Evolutionary conservation across 1,140 invertebrate genomes (phyloP), one percentile per base, ranked within the genome.

Genomic region (Vanessa atalanta): DNA sequence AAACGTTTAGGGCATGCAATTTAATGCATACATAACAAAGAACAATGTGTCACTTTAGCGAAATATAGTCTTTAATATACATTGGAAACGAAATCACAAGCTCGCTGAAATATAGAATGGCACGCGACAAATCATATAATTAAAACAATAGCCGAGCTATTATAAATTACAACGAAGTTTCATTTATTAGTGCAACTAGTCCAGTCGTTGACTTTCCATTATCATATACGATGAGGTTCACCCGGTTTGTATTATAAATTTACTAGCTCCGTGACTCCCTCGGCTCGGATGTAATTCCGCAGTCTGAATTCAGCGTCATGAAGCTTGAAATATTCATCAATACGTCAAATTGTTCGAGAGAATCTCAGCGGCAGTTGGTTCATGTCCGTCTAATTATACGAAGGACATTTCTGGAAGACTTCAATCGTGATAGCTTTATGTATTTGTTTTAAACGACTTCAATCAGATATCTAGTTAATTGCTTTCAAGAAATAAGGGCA

Each of bases 141-240:
- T 78, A 76, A 78, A 71, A 78, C 73, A 79, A 78, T 73, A 66
- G 73, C 55, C 57, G 14, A 51, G 67, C 68, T 65, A 70, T 66
- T 75, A 79, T 76, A 78, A 79, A 75, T 73, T 78, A 79, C 72
- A 61, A 47, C 61, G 53, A 82, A 72, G 79, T 78, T 82, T 79
- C 73, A 78, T 83, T 84, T 80, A 84, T 83, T 81, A 82, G 70
- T 73, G 66, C 78, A 83, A 83, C 81, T 82, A 78, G 79, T 80
- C 75, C 82, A 87, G 77, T 81, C 79, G 79, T 84, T 83, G 80
- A 83, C 80, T 88, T 87, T 84, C 79, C 82, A 90, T 90, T 88
- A 88, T 88, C 83, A 88, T 90, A 88, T 75, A 53, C 77, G 76
- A 88, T 88, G 86, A 89, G 83, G 79, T 79, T 79, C 50, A 69